These are phyloP conservation scores for Anneissia japonica DNA, from an alignment of 35 echinoderm and acorn worm species.

Conservation along the genomic window DNA sequence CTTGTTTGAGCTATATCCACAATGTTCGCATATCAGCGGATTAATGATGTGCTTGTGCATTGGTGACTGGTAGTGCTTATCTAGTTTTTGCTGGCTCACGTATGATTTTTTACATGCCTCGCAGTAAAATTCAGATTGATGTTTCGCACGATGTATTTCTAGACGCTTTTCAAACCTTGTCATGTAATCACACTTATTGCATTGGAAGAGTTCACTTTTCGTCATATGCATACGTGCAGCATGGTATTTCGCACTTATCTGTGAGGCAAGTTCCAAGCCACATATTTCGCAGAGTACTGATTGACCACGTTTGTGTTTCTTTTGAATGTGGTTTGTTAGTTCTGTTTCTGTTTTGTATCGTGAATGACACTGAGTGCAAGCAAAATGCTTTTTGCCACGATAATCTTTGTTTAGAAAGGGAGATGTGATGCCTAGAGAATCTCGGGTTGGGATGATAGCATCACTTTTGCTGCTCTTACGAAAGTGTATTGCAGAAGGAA, in stretches of 20 bases:
- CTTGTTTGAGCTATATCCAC: slow-evolving; percentile 91
- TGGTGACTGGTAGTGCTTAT: slow-evolving; percentile 57
- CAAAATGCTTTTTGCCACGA: slow-evolving; percentile 46
- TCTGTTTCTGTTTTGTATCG: slow-evolving; percentile 62
- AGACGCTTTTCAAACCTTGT: slow-evolving; percentile 59
- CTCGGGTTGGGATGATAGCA: slow-evolving; percentile 81
- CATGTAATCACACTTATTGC: slow-evolving; percentile 62
- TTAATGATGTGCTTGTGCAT: slow-evolving; percentile 77
- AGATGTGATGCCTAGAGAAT: slow-evolving; percentile 81
- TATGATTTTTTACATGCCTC: slow-evolving; percentile 61
- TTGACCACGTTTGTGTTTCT: slow-evolving; percentile 65
- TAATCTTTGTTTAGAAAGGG: slow-evolving; percentile 57
- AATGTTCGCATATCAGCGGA: slow-evolving; percentile 71
- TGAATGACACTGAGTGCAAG: slow-evolving; percentile 53
- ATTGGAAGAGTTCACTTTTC: slow-evolving; percentile 5
- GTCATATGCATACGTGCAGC: slow-evolving; percentile 40
- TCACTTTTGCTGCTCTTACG: slow-evolving; percentile 81
- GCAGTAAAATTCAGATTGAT: slow-evolving; percentile 64
- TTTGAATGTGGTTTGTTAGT: slow-evolving; percentile 59
- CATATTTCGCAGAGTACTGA: slow-evolving; percentile 88
- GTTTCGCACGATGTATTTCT: slow-evolving; percentile 60
- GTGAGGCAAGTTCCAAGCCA: slow-evolving; percentile 61
- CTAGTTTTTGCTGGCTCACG: slow-evolving; percentile 41
- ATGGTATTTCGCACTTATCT: slow-evolving; percentile 63
- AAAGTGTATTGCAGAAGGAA: slow-evolving; percentile 70